These are phyloP conservation scores for Dermolepida albohirtum DNA, from an alignment of 2,888 invertebrate species.

Conservation along the genomic window DNA sequence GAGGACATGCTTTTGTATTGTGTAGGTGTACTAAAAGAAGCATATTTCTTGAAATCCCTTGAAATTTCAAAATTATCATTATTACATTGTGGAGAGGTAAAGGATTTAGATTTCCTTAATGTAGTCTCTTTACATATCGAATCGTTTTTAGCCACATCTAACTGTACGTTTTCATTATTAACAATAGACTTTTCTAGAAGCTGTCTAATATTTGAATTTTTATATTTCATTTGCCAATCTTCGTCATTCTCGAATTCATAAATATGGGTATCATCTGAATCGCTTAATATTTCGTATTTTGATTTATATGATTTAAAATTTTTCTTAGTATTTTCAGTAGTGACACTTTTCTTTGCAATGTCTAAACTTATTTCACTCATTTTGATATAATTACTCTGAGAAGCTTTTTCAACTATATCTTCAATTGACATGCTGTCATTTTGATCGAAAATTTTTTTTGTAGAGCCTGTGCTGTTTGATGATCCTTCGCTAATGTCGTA, in stretches of 20 bases:
- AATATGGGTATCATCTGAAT: slow-evolving; percentile 2
- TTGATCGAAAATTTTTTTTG: no score
- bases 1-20: not conserved
- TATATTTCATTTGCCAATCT: not conserved
- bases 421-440: no score
- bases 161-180: not conserved
- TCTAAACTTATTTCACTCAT: no score
- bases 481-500: no score
- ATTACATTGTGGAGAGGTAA: not conserved
- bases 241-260: not conserved
- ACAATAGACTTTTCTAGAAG: slow-evolving; percentile 5
- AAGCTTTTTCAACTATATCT: no score
- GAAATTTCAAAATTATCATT: not conserved
- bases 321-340: no score
- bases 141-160: not conserved
- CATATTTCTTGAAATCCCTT: slow-evolving; percentile 5
- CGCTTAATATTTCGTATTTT: slow-evolving; percentile 26
- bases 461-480: no score
- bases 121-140: not conserved
- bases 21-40: slow-evolving; percentile 11
- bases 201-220: not conserved
- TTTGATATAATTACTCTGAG: no score
- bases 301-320: not conserved
- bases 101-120: slow-evolving; percentile 1
- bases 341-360: no score